Base-by-base conservation (phyloP, 2,888 invertebrate genomes). In the Eupithecia exiguata region DNA sequence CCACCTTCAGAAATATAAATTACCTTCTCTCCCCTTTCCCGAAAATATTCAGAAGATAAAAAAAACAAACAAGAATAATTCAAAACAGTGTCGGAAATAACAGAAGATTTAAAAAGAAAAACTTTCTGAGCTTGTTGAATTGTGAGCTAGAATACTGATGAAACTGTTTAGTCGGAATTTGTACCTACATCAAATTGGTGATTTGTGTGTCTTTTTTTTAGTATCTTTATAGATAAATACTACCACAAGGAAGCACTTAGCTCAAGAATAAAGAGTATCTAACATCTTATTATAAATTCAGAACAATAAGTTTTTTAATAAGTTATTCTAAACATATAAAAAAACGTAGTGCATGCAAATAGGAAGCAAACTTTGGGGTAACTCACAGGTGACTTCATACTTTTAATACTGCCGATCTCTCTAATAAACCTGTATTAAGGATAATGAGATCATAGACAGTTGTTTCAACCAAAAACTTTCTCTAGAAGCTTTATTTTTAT, bases 61-160 rank as follows among this genome's bases (percentile, higher is more conserved):
- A n/a, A 71, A 14, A 43, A 67, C 61, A 71, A 73, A 62, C 53
- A 63, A 69, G 74, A 71, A 74, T 78, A 69, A 75, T 75, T 75
- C 69, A 77, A 69, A 74, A 67, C 74, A 73, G 73, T 76, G 74
- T 73, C 71, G 74, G 67, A 74, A 72, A 75, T 69, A 76, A 74
- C 69, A 78, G 75, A 77, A 77, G 71, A 76, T 75, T 77, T 77
- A 69, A 35, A 69, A 77, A 75, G 72, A 74, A 71, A 78, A 74
- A 73, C 49, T 75, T 77, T 77, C 71, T 69, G n/a, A 5, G 40
- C n/a, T 68, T 67, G 16, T 35, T 43, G 40, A 18, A 25, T 18
- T 62, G 35, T 43, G 46, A 6, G 62, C 21, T 40, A 7, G 66
- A 71, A 66, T 30, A 30, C 58, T 65, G 67, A 67, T 40, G 43